A percentile compares a stretch with the other conserved stretches of the same genome.
Evolutionary conservation across 2,888 invertebrate genomes (phyloP).

Genomic region (Apantesis nais): DNA sequence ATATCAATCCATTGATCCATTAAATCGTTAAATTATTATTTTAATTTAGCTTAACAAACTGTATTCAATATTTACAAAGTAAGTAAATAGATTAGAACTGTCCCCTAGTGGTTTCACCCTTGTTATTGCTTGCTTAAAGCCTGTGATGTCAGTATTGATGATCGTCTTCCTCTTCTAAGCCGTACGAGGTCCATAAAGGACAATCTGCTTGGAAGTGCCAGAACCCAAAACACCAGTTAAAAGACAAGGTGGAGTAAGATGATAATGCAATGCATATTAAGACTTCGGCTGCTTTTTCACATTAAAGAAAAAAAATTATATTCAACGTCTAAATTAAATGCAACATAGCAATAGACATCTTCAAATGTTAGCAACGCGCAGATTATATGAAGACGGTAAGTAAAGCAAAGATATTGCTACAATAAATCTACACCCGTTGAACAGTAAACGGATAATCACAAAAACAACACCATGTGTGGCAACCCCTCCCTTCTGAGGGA

Average conservation of each 20-base stretch:
- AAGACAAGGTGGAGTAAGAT: too few species aligned
- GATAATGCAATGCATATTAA: too few species aligned
- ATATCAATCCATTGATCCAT: too few species aligned
- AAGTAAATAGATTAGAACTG: background rate
- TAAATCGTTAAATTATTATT: background rate
- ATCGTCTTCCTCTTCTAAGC: background rate
- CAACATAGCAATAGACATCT: background rate
- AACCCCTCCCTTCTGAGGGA: slow-evolving; percentile 40
- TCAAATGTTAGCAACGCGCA: background rate
- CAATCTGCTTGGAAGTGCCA: too few species aligned
- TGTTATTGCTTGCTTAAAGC: background rate
- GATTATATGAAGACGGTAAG: background rate
- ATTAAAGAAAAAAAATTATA: too few species aligned
- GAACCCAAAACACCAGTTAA: too few species aligned
- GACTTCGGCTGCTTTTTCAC: too few species aligned
- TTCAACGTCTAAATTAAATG: background rate
- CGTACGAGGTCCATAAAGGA: background rate
- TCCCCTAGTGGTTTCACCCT: too few species aligned
- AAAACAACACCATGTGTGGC: slow-evolving; percentile 45
- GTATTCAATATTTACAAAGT: background rate
- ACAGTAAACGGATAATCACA: slow-evolving; percentile 2
- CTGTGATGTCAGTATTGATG: background rate
- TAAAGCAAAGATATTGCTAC: background rate
- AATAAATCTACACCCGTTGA: background rate
- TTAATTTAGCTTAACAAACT: background rate